Evolutionary conservation across 2,113 vertebrate genomes (phyloP).

Genomic region (Syngnathus floridae): DNA sequence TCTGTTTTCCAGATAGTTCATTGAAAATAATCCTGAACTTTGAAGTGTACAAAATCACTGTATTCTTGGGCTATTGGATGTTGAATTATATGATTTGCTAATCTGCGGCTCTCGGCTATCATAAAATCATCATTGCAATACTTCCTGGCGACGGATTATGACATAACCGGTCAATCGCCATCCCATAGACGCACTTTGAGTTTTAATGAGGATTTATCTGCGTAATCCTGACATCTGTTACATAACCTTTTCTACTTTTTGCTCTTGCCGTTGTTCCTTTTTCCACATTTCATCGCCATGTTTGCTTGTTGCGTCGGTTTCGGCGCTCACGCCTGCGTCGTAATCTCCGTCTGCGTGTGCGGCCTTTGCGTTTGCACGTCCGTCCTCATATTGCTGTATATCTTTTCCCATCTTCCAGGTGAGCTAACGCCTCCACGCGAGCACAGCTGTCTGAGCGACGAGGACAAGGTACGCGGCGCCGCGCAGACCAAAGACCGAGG

Average conservation of each 20-base stretch:
- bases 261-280: slow-evolving; percentile 21
- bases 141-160: slow-evolving; percentile 49
- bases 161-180: slow-evolving; percentile 40
- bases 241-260: slow-evolving; percentile 44
- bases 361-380: slow-evolving; percentile 20
- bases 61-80: background rate
- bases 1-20: too few species aligned
- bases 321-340: slow-evolving; percentile 11
- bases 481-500: slow-evolving; percentile 91
- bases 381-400: slow-evolving; percentile 12
- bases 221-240: slow-evolving; percentile 50
- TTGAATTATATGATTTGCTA: background rate
- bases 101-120: background rate
- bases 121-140: slow-evolving; percentile 11
- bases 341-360: slow-evolving; percentile 11
- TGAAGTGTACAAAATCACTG: background rate
- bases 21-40: too few species aligned
- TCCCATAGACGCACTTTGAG: slow-evolving; percentile 19
- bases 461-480: slow-evolving; percentile 77
- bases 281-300: slow-evolving; percentile 16
- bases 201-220: slow-evolving; percentile 44
- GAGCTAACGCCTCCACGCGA: slow-evolving; percentile 84
- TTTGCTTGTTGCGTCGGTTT: slow-evolving; percentile 4
- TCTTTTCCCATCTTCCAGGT: slow-evolving; percentile 60
- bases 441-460: slow-evolving; percentile 92